Evolutionary conservation across 2,113 vertebrate species (phyloP).

Genomic region (Saccopteryx bilineata): DNA sequence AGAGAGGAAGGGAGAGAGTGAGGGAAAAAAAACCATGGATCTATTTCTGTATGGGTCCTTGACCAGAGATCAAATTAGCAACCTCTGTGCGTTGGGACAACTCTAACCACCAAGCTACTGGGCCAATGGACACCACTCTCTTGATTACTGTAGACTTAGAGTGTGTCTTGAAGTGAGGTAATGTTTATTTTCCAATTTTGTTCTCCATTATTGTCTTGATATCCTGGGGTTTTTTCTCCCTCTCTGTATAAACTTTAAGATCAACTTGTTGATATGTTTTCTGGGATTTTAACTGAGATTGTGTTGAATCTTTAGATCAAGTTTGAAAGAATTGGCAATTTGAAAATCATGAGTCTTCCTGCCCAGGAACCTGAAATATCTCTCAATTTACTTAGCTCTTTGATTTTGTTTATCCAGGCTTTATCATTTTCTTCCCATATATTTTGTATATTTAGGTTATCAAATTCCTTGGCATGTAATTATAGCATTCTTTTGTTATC

Average conservation of each 20-base stretch:
- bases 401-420: neutral
- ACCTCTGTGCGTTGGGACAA: too few relatives aligned
- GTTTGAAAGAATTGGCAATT: neutral
- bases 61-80: too few relatives aligned
- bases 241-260: fast-evolving
- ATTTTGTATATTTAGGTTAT: neutral
- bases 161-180: neutral
- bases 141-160: too few relatives aligned
- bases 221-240: fast-evolving
- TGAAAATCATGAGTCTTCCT: neutral
- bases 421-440: neutral
- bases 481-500: neutral
- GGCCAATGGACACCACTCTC: neutral
- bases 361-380: neutral
- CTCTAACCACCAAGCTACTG: too few relatives aligned
- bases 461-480: neutral
- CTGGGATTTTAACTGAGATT: neutral
- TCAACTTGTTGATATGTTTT: neutral
- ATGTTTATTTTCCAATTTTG: too few relatives aligned
- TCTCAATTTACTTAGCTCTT: neutral
- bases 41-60: too few relatives aligned
- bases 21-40: too few relatives aligned
- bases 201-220: neutral
- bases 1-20: too few relatives aligned
- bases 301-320: neutral